Base-by-base conservation (phyloP, 2,888 invertebrate genomes). In the Meandrusa payeni region DNA sequence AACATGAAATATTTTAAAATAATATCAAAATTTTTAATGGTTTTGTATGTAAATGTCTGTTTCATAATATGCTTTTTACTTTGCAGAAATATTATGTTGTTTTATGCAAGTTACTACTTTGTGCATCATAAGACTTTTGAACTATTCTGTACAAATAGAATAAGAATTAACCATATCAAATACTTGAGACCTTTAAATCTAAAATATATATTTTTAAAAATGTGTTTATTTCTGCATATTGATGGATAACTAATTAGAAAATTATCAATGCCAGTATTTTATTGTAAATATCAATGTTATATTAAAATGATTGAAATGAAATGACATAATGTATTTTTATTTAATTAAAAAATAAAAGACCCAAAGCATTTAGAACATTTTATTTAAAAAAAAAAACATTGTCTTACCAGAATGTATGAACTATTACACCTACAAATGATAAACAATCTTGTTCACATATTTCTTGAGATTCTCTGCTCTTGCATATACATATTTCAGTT, bases 201-300 rank as follows among this genome's bases (percentile, higher is more conserved):
- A 19, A 33, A 47, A 34, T 39, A 34, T 34, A 13, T 37, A 48
- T 47, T 39, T 47, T 29, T 27, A 22, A 41, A n/a, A 48, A 46
- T 32, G 28, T 39, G 19, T 39, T 46, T 42, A 51, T 41, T 45
- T 40, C 22, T 48, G 37, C 42, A 39, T 44, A 42, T 46, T 45
- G 28, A 43, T 43, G 62, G 62, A 67, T 62, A 58, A 57, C 64
- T 64, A 54, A 67, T 59, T 68, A 69, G 63, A 65, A 68, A 70
- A 70, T 69, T 70, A 73, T 81, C 68, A 76, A 81, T 78, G 82
- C 85, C 86, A 86, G 86, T 86, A 86, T 86, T 86, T 77, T 77
- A 83, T 69, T 85, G 83, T 86, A 86, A 79, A 86, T 85, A 85
- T 76, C 61, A 76, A 77, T 80, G 80, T 83, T 83, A 78, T 64